Evolutionary conservation across 2,113 vertebrate species (phyloP).

Genomic region (Cinclus cinclus): DNA sequence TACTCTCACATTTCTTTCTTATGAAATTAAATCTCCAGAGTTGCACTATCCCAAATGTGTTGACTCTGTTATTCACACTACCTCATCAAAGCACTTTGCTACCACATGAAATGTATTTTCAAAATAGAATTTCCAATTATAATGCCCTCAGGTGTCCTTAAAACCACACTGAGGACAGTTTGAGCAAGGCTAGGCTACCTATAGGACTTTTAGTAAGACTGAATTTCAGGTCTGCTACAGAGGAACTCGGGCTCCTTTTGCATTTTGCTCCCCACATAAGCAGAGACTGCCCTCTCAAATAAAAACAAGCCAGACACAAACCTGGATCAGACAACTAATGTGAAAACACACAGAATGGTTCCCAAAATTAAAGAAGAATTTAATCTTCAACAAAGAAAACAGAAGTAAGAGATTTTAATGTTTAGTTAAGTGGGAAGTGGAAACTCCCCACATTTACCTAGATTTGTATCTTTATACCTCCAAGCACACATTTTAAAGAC

Average conservation of each 20-base stretch:
- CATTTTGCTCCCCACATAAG: not conserved
- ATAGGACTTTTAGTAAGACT: not conserved
- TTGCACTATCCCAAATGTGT: not conserved
- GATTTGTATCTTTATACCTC: not conserved
- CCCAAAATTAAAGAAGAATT: not conserved
- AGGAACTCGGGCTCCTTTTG: not conserved
- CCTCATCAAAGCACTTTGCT: not conserved
- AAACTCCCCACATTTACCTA: not conserved
- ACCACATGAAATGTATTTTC: not conserved
- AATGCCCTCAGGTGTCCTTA: not conserved
- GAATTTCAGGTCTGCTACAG: not conserved
- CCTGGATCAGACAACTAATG: not conserved
- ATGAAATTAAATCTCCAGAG: not conserved
- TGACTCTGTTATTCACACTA: not conserved
- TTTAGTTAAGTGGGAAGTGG: not conserved
- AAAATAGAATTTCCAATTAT: not conserved
- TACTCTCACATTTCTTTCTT: not conserved
- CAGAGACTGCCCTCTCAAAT: not conserved
- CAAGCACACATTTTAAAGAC: not conserved
- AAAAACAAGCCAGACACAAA: not conserved
- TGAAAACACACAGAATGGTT: no score
- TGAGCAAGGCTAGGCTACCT: not conserved
- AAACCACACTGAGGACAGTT: not conserved
- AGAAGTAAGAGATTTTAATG: not conserved
- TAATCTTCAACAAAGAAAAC: not conserved